phyloP scores from a whole-genome alignment of 2,797 vertebrate genomes.

The Columba guinea region DNA sequence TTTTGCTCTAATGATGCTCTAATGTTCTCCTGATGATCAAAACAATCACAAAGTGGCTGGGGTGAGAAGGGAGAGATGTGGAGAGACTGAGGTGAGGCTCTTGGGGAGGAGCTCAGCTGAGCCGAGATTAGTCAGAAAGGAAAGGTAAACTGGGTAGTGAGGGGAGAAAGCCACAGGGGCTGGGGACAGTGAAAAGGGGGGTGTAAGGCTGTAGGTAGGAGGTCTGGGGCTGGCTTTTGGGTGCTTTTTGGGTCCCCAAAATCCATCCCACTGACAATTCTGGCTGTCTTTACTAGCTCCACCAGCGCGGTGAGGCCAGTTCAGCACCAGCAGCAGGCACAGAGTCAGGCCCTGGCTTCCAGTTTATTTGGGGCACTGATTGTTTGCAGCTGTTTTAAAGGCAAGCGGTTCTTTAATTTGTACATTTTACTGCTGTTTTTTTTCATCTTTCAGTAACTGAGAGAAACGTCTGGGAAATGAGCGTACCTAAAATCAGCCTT shows the following conservation, averaged over 20 bases:
- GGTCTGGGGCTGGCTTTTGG: background rate
- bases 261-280: background rate
- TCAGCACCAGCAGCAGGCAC: background rate
- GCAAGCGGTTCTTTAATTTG: background rate
- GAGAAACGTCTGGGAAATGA: background rate
- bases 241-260: background rate
- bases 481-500: background rate
- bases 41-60: background rate
- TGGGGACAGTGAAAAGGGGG: background rate
- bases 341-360: background rate
- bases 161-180: background rate
- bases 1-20: too few relatives aligned
- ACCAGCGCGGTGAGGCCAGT: background rate
- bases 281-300: background rate
- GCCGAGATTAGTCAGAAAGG: background rate
- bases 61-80: background rate
- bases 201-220: background rate
- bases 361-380: background rate
- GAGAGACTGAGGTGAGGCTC: background rate
- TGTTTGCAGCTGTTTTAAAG: background rate
- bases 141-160: background rate
- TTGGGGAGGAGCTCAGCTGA: background rate
- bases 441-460: background rate
- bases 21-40: background rate
- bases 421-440: background rate